phyloP scores from a whole-genome alignment of 2,888 invertebrate species.

The Agrilus mali region DNA sequence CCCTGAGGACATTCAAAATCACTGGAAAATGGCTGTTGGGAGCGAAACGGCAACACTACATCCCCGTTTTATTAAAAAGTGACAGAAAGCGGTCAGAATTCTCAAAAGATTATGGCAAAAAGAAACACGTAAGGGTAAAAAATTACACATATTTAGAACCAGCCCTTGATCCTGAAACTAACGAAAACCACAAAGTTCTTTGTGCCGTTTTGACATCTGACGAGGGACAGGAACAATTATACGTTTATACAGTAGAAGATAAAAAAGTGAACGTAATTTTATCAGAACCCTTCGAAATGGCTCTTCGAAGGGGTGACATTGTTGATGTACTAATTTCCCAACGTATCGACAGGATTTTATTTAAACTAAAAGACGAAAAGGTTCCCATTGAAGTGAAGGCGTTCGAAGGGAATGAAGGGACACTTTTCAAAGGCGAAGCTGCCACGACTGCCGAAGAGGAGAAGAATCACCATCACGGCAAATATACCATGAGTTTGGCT shows the following conservation, averaged over 20 bases:
- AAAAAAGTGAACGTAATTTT: conserved; percentile 63
- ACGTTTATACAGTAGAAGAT: conserved; percentile 65
- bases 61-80: conserved; percentile 54
- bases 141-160: conserved; percentile 68
- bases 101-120: conserved; percentile 44
- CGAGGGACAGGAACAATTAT: conserved; percentile 45
- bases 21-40: conserved; percentile 66
- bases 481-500: conserved; percentile 50
- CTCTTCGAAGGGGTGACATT: conserved; percentile 65
- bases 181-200: conserved; percentile 51
- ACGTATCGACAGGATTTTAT: conserved; percentile 59
- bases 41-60: conserved; percentile 66
- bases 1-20: conserved; percentile 66
- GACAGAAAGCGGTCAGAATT: conserved; percentile 29
- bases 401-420: conserved; percentile 13
- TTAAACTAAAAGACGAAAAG: conserved; percentile 59
- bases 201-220: conserved; percentile 47
- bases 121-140: conserved; percentile 52
- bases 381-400: conserved; percentile 43
- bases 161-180: conserved; percentile 48
- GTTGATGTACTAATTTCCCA: conserved; percentile 65
- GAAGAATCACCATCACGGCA: conserved; percentile 36
- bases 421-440: conserved; percentile 60
- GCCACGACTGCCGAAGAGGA: conserved; percentile 46
- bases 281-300: conserved; percentile 59